A percentile compares a stretch with the other conserved stretches of the same genome.
Evolutionary conservation across 2,888 invertebrate species (phyloP).

Genomic region (Malthinus seriepunctatus): DNA sequence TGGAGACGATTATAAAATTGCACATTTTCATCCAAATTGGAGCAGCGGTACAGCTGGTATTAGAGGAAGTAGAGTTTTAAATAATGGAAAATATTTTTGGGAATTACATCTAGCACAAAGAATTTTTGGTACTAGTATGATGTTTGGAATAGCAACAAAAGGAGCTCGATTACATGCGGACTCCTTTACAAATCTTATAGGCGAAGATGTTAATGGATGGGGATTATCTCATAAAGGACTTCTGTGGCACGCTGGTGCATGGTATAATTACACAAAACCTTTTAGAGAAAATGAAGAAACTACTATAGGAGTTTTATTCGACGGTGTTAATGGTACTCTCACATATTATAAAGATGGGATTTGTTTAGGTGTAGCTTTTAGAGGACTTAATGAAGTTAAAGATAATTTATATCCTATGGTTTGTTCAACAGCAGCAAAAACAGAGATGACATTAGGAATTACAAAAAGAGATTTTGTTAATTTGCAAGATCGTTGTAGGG

Average conservation of each 20-base stretch:
- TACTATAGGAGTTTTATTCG: conserved; percentile 68
- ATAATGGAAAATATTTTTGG: conserved; percentile 68
- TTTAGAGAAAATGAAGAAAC: conserved; percentile 72
- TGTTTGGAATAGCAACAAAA: conserved; percentile 68
- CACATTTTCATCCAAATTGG: conserved; percentile 76
- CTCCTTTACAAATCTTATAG: conserved; percentile 70
- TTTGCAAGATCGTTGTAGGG: conserved; percentile 70
- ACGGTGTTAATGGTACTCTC: conserved; percentile 69
- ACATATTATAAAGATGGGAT: conserved; percentile 73
- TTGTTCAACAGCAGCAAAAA: conserved; percentile 75
- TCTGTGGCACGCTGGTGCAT: conserved; percentile 68
- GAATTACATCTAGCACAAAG: conserved; percentile 66
- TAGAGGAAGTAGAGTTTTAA: conserved; percentile 66
- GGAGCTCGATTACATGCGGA: conserved; percentile 63
- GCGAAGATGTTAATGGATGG: conserved; percentile 73
- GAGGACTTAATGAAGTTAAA: conserved; percentile 63
- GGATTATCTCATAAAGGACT: conserved; percentile 74
- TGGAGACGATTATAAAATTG: conserved; percentile 60
- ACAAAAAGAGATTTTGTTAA: conserved; percentile 66
- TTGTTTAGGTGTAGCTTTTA: conserved; percentile 71
- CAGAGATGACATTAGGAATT: conserved; percentile 68
- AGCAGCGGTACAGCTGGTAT: conserved; percentile 75
- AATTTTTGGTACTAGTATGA: conserved; percentile 75
- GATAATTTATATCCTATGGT: conserved; percentile 70
- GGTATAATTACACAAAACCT: conserved; percentile 66